A percentile compares a stretch with the other conserved stretches of the same genome.
Evolutionary conservation across 2,888 invertebrate genomes (phyloP).

Genomic region (Epirrhoe tristata): DNA sequence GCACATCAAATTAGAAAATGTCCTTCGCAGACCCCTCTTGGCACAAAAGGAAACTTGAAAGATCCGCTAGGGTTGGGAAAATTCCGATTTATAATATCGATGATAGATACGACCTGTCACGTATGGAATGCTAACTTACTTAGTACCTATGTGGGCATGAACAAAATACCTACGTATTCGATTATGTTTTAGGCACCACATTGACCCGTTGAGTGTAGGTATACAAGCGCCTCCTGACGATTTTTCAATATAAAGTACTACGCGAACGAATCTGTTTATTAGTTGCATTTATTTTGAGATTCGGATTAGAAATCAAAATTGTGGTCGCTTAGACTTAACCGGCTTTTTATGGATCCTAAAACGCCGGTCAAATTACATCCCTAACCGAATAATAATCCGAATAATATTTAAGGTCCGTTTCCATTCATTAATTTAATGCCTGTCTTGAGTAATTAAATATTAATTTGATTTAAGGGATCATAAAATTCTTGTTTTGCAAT

Average conservation of each 20-base stretch:
- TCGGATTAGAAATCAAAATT: neutral
- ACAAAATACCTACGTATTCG: too few relatives aligned
- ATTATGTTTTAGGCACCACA: too few relatives aligned
- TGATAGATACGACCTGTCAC: neutral
- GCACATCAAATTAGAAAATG: slow-evolving; percentile 39
- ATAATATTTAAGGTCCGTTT: slow-evolving; percentile 35
- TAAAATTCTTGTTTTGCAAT: slow-evolving; percentile 35
- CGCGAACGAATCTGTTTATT: too few relatives aligned
- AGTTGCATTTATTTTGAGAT: too few relatives aligned
- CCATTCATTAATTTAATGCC: slow-evolving; percentile 48
- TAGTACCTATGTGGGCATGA: too few relatives aligned
- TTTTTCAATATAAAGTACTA: too few relatives aligned
- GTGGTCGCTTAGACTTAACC: neutral
- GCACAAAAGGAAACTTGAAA: slow-evolving; percentile 36
- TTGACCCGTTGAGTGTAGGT: too few relatives aligned
- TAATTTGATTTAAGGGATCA: slow-evolving; percentile 49
- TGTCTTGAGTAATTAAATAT: slow-evolving; percentile 48
- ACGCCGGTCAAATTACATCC: slow-evolving; percentile 7
- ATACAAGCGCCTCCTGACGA: too few relatives aligned
- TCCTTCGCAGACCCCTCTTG: slow-evolving; percentile 35
- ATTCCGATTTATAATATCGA: neutral
- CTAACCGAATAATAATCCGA: slow-evolving; percentile 40
- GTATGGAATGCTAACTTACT: too few relatives aligned
- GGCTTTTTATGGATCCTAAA: neutral
- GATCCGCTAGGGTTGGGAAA: slow-evolving; percentile 1